phyloP scores from a whole-genome alignment of 2,888 invertebrate genomes.

The Gari tellinella region DNA sequence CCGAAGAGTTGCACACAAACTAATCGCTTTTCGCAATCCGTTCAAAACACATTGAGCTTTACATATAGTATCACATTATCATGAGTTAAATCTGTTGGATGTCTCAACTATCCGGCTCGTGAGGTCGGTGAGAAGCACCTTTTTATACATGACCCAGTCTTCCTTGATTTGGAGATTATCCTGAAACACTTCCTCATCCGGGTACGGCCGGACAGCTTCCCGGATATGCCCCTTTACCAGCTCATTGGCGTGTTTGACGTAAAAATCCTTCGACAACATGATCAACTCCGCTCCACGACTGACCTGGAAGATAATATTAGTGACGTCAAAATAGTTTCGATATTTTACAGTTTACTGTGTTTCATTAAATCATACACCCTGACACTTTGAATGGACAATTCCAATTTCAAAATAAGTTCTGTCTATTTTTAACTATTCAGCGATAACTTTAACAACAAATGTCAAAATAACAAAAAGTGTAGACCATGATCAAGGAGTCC shows the following conservation, averaged over 20 bases:
- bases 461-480: too few species aligned
- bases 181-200: conserved; percentile 78
- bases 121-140: conserved; percentile 68
- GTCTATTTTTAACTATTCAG: too few species aligned
- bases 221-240: conserved; percentile 75
- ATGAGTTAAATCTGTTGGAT: conserved; percentile 19
- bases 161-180: conserved; percentile 80
- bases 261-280: conserved; percentile 82
- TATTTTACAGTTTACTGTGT: too few species aligned
- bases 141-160: conserved; percentile 80
- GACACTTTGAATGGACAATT: too few species aligned
- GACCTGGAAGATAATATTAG: conserved; percentile 60
- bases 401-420: too few species aligned
- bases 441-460: too few species aligned
- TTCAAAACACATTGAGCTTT: too few species aligned
- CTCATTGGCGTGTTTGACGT: conserved; percentile 79
- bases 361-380: too few species aligned
- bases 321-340: too few species aligned
- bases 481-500: too few species aligned
- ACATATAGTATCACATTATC: background rate
- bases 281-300: conserved; percentile 82
- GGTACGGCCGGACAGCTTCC: conserved; percentile 77
- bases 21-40: too few species aligned
- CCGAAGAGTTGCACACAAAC: too few species aligned
- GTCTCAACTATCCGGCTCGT: conserved; percentile 54